Evolutionary conservation across 2,888 invertebrate genomes (phyloP).

Genomic region (Ectropis crepuscularia): DNA sequence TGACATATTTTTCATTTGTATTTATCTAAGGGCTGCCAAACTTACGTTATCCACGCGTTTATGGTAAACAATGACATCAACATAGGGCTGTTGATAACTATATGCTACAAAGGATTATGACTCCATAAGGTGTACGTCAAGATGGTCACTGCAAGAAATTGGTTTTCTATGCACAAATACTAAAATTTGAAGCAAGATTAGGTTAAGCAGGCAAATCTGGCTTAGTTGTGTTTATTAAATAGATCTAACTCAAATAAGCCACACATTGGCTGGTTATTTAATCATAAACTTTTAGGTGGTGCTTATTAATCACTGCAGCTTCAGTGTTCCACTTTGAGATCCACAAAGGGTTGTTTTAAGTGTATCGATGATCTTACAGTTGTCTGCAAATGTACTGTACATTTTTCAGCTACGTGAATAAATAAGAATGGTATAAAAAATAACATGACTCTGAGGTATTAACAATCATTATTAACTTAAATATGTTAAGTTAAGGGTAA

Average conservation of each 20-base stretch:
- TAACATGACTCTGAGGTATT: too few relatives aligned
- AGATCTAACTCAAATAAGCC: neutral
- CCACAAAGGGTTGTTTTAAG: neutral
- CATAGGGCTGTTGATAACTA: constrained; percentile 59
- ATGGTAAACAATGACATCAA: constrained; percentile 41
- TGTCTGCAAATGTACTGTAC: neutral
- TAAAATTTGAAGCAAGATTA: neutral
- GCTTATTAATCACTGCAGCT: constrained; percentile 1
- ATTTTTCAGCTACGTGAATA: too few relatives aligned
- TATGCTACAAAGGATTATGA: neutral
- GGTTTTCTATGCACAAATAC: constrained; percentile 2
- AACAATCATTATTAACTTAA: too few relatives aligned
- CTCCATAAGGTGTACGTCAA: neutral
- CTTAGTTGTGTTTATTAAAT: constrained; percentile 3
- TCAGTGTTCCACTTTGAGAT: neutral
- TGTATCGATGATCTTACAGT: too few relatives aligned
- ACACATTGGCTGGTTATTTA: neutral
- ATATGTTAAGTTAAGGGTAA: too few relatives aligned
- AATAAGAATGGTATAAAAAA: too few relatives aligned
- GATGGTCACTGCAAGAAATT: neutral
- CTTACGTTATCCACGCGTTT: constrained; percentile 53
- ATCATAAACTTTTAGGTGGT: neutral
- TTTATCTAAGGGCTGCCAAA: constrained; percentile 82
- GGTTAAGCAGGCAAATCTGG: constrained; percentile 5
- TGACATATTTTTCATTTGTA: constrained; percentile 85